A percentile compares a stretch with the other conserved stretches of the same genome.
Evolutionary conservation across 2,888 invertebrate genomes (phyloP).

Genomic region (Adelognathus sp.): DNA sequence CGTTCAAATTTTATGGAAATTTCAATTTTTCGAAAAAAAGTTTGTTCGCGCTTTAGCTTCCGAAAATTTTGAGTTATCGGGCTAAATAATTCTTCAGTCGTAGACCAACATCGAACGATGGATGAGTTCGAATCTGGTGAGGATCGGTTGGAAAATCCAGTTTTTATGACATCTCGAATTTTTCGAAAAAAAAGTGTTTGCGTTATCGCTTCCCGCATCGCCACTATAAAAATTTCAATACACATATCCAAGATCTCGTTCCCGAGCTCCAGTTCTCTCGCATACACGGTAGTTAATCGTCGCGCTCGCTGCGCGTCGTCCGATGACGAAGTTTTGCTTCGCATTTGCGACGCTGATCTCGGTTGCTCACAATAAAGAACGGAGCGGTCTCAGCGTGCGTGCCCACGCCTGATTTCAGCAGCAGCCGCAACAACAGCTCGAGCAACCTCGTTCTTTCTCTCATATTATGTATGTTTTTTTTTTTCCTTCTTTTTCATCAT

Average conservation of each 20-base stretch:
- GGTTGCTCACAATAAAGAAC: not conserved
- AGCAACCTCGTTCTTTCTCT: conserved; percentile 29
- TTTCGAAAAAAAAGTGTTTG: no score
- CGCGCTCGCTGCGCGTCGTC: not conserved
- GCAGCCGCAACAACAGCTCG: conserved; percentile 7
- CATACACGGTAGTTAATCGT: conserved; percentile 5
- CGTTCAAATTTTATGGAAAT: no score
- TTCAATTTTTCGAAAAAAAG: no score
- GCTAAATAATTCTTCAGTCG: not conserved
- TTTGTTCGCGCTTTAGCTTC: no score
- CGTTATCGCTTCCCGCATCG: not conserved
- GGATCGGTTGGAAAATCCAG: no score
- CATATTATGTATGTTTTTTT: no score
- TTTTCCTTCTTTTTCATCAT: not conserved
- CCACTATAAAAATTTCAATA: not conserved
- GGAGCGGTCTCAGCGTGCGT: conserved; percentile 26
- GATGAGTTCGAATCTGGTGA: no score
- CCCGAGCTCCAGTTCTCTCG: not conserved
- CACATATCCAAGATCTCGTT: not conserved
- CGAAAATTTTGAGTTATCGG: no score
- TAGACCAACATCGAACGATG: no score
- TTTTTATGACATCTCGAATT: not conserved
- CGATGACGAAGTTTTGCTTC: conserved; percentile 22
- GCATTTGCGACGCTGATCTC: conserved; percentile 4
- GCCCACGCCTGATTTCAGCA: conserved; percentile 45